Base-by-base conservation (phyloP, 2,113 vertebrate genomes). In the Bubalus kerabau region DNA sequence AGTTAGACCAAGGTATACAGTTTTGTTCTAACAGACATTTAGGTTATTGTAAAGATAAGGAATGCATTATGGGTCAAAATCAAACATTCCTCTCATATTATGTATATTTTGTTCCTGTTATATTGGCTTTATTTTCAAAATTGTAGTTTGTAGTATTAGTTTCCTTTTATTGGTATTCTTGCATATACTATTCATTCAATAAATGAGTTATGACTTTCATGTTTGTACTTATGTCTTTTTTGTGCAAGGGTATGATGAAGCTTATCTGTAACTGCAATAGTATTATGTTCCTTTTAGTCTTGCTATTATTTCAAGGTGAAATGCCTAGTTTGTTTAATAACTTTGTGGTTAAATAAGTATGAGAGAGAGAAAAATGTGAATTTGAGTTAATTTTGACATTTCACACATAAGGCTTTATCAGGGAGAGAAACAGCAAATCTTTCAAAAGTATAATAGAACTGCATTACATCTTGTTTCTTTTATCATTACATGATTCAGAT, bases 81-180 rank as follows among this genome's bases (percentile, higher is more conserved):
- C 98, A 98, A 98, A 98, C 98, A 98, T 99, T 99, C 99, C 98
- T 98, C 98, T 98, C 97, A 98, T 98, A 97, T 98, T 99, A 94
- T 98, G 98, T 99, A 99, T 98, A 98, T 99, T 99, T 99, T 98
- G 98, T 99, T 99, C 98, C 98, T 98, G 98, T 99, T 99, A 98
- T 98, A 98, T 98, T 99, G 98, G 98, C 98, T 99, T 99, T 99
- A 98, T 98, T 99, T 99, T 99, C 98, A 98, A 97, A 98, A 98
- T 97, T 98, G 99, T 99, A 98, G 99, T 99, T 98, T 98, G 98
- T 98, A 98, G 98, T 98, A 98, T 99, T 99, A 98, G 99, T 99
- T 99, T 99, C 98, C 98, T 99, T 99, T 98, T 98, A 98, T 98
- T 99, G 98, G 97, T 98, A 98, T 98, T 97, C 98, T 98, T 99